Percentiles rank a stretch among this genome's conserved stretches.
Evolutionary conservation across 1,140 invertebrate species (phyloP).

Genomic region (Pararge aegeria): DNA sequence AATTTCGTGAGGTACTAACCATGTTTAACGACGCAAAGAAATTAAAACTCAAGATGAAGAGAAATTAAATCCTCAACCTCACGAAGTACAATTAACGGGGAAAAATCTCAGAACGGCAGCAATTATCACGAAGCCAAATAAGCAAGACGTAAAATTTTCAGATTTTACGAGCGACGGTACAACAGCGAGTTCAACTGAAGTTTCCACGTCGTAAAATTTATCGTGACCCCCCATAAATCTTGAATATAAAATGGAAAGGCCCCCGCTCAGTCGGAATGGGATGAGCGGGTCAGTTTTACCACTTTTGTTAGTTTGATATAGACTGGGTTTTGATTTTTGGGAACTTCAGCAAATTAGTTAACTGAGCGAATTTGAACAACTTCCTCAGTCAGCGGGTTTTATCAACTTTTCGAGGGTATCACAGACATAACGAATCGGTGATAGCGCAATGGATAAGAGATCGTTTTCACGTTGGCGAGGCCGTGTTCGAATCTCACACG

Average conservation of each 20-base stretch:
- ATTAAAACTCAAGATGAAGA: background rate
- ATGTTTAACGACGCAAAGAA: too few relatives aligned
- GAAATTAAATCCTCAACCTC: constrained; percentile 3
- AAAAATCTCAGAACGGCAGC: background rate
- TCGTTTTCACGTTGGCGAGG: too few relatives aligned
- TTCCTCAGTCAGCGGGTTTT: too few relatives aligned
- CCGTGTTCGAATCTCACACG: too few relatives aligned
- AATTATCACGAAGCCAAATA: constrained; percentile 7
- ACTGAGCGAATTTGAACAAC: background rate
- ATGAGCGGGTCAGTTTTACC: constrained; percentile 2
- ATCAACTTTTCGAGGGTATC: too few relatives aligned
- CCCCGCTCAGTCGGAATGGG: background rate
- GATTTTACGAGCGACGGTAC: constrained; percentile 8
- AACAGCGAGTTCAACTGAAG: constrained; percentile 9
- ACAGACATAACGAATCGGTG: too few relatives aligned
- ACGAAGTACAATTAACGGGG: background rate
- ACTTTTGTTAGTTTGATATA: constrained; percentile 3
- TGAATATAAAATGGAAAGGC: constrained; percentile 18
- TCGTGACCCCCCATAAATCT: constrained; percentile 17
- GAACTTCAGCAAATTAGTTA: background rate
- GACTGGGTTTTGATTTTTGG: background rate
- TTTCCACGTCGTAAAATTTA: constrained; percentile 24
- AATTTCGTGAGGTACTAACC: too few relatives aligned
- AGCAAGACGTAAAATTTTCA: constrained; percentile 5
- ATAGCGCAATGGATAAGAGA: too few relatives aligned